Evolutionary conservation across 2,888 invertebrate genomes (phyloP).

Genomic region (Allygus modestus): DNA sequence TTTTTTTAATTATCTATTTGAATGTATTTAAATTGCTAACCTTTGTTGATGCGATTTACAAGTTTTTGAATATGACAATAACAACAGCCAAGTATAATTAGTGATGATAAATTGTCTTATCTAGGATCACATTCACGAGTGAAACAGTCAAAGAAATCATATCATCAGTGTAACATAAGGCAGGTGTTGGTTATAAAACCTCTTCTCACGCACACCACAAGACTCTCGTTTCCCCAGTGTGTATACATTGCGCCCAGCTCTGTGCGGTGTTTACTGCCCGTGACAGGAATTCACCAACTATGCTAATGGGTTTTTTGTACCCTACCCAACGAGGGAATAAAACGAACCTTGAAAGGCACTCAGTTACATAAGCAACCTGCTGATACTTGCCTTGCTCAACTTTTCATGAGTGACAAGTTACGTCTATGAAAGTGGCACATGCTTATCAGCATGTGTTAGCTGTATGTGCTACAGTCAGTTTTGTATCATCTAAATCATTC

Average conservation of each 20-base stretch:
- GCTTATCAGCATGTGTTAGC: background rate
- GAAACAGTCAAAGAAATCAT: too few species aligned
- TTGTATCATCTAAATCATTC: too few species aligned
- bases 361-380: background rate
- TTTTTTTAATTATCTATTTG: too few species aligned
- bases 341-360: background rate
- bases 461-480: background rate
- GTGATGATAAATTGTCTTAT: too few species aligned
- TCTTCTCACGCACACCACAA: background rate
- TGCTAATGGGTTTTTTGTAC: slow-evolving; percentile 36
- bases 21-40: too few species aligned
- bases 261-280: background rate
- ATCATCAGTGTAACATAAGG: too few species aligned
- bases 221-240: background rate
- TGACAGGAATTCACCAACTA: slow-evolving; percentile 35
- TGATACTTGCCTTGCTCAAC: background rate
- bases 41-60: too few species aligned
- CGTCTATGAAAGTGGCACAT: background rate
- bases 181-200: background rate
- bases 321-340: background rate
- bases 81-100: too few species aligned
- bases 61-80: too few species aligned
- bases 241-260: background rate
- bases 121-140: too few species aligned
- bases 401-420: background rate